Evolutionary conservation across 2,888 invertebrate species (phyloP), one percentile per base, ranked within the genome.

Genomic region (Griposia aprilina): DNA sequence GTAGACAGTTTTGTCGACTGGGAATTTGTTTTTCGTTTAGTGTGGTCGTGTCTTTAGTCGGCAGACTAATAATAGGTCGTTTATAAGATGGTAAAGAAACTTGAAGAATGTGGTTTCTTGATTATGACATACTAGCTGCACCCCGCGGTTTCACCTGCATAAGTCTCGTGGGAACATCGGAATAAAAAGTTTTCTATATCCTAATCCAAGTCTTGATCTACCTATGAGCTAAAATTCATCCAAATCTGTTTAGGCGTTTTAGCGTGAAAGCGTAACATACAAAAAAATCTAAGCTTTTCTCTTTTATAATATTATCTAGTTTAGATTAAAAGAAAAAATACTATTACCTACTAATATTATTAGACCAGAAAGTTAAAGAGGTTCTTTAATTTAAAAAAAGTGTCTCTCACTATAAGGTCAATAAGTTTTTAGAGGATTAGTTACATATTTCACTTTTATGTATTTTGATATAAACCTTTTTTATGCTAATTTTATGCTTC

Each of bases 1-100:
- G 62, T 66, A 65, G 57, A 63, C 68, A 36, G 55, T 82, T 81
- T 60, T 71, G 23, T 75, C 30, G 57, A 68, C 52, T 71, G 26
- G 36, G 70, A 82, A 77, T 73, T 81, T 63, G 48, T 48, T 74
- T 70, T 62, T 57, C 26, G 65, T 60, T 85, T 57, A 55, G 15
- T 69, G 63, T 63, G 69, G 79, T 70, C 23, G 26, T 2, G 36
- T 26, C n/a, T 78, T 59, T 65, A 68, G 23, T 7, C 15, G 52
- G 13, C 6, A 30, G 15, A 15, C 17, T 50, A n/a, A 66, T 76
- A 66, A 55, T 63, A 50, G 55, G 59, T 60, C 0, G 48, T 41
- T 23, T 76, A 52, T 62, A 55, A 62, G 66, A 48, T 10, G 55
- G 17, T 78, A 63, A 62, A 57, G 55, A 30, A n/a, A 30, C 7